Conservation (phyloP, 2,797 vertebrate species). For the Kryptopterus vitreolus region DNA sequence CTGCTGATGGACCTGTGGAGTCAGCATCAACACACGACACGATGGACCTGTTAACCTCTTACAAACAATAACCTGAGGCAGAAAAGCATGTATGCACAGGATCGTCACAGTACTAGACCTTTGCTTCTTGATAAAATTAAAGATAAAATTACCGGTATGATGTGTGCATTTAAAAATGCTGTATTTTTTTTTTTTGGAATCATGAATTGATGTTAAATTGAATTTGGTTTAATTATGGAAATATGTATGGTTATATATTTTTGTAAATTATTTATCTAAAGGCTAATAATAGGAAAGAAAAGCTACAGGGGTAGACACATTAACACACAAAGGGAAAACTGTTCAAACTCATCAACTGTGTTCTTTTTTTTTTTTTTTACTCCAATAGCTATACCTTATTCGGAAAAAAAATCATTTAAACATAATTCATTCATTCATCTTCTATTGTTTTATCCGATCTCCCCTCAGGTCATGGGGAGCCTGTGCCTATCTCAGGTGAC, state of each 20-base stretch:
- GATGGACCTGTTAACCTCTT: conserved; percentile 63
- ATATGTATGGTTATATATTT: no score
- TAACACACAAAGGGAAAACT: neutral
- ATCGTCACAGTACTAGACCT: no score
- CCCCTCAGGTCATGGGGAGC: no score
- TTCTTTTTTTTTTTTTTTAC: neutral
- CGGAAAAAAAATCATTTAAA: no score
- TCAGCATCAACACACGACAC: conserved; percentile 55
- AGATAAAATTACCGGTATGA: neutral
- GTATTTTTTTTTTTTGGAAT: no score
- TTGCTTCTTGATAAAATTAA: neutral
- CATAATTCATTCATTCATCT: no score
- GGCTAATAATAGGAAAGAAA: neutral
- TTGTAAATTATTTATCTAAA: neutral
- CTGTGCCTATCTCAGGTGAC: no score
- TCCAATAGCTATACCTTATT: neutral
- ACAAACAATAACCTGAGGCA: conserved; percentile 19
- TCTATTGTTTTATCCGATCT: no score
- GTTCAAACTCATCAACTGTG: neutral
- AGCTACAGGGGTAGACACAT: neutral
- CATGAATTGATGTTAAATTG: no score
- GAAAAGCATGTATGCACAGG: conserved; percentile 18
- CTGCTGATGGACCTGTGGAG: conserved; percentile 57
- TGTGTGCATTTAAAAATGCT: neutral
- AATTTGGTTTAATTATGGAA: no score